Percentiles rank a stretch among this genome's conserved stretches.
phyloP scores from a whole-genome alignment of 2,797 vertebrate genomes.

The Buphagus erythrorhynchus region DNA sequence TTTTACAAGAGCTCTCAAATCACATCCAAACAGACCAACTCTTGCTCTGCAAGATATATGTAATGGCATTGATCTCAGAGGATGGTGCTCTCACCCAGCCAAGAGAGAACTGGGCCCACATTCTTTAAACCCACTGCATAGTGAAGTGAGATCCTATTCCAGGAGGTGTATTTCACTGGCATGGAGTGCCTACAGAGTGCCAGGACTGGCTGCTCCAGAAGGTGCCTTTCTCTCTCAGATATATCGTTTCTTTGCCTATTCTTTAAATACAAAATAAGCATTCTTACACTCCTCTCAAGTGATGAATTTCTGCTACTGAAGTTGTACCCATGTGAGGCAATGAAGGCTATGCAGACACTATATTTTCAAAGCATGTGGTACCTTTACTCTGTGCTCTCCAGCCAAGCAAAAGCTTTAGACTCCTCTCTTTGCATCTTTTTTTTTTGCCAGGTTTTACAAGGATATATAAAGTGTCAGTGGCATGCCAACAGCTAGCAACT shows the following conservation, averaged over 20 bases:
- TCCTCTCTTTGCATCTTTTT: background rate
- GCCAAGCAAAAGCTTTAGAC: background rate
- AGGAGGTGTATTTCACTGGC: background rate
- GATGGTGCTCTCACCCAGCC: background rate
- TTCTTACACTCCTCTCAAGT: background rate
- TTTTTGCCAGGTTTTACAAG: background rate
- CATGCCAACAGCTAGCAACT: background rate
- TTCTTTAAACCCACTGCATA: background rate
- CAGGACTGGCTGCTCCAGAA: background rate
- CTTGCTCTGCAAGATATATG: background rate
- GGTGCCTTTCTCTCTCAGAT: background rate
- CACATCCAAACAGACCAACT: background rate
- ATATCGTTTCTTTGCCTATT: background rate
- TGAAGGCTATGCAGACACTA: background rate
- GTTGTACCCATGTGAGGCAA: background rate
- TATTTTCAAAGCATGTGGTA: background rate
- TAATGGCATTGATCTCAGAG: background rate
- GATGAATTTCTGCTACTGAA: background rate
- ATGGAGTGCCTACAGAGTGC: background rate
- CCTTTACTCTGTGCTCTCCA: background rate
- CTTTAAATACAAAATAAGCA: background rate
- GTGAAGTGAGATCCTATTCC: background rate
- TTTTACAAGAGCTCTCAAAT: constrained; percentile 7
- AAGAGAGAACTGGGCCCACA: background rate
- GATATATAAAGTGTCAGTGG: background rate